Conservation (phyloP, 2,888 invertebrate species). For the Epirrhoe alternata region DNA sequence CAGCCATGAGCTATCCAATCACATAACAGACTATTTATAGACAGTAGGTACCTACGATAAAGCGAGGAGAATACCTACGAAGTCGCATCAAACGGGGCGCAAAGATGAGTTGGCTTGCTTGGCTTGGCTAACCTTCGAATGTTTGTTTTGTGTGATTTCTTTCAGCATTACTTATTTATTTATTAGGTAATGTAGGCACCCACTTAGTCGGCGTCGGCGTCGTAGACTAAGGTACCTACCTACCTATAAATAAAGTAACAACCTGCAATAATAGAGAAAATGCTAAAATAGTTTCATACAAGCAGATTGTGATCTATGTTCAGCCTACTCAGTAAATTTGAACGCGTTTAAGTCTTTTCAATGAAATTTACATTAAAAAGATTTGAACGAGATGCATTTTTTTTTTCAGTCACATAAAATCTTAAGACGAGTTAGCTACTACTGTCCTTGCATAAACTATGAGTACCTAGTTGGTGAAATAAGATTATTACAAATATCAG, state of each 20-base stretch:
- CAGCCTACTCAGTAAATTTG: constrained; percentile 4
- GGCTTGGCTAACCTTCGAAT: too few relatives aligned
- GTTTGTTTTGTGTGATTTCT: too few relatives aligned
- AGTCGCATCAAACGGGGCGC: not conserved
- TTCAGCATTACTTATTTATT: too few relatives aligned
- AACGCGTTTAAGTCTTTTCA: constrained; percentile 72
- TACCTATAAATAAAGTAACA: too few relatives aligned
- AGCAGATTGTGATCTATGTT: not conserved
- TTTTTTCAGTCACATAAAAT: constrained; percentile 5
- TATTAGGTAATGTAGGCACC: too few relatives aligned
- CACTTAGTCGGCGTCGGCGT: too few relatives aligned
- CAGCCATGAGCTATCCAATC: not conserved
- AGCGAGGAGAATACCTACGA: not conserved
- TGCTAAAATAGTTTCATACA: too few relatives aligned
- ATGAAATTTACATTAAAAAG: constrained; percentile 60
- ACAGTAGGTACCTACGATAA: not conserved
- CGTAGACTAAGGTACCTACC: too few relatives aligned
- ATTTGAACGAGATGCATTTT: constrained; percentile 61
- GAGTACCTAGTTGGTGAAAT: not conserved
- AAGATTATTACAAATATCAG: not conserved
- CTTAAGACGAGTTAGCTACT: too few relatives aligned
- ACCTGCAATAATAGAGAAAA: too few relatives aligned
- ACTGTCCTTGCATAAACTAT: not conserved
- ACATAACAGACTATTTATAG: not conserved
- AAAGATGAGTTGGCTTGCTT: not conserved